Conservation (phyloP, 2,888 invertebrate genomes). For the Trissoscelio sp. region DNA sequence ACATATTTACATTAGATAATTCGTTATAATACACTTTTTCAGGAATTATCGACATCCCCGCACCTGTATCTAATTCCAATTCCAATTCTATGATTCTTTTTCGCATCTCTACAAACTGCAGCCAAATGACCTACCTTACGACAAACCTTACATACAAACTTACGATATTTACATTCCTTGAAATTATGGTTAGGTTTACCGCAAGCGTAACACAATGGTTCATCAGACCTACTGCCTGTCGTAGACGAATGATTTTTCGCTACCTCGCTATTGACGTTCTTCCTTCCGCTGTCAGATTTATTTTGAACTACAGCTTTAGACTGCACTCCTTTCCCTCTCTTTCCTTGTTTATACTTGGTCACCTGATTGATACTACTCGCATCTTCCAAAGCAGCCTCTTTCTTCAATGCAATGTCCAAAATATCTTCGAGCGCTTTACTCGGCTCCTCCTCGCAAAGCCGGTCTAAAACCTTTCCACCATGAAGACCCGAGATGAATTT, state of each 20-base stretch:
- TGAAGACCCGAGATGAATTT: background rate
- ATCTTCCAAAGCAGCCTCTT: background rate
- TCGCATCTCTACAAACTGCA: slow-evolving; percentile 42
- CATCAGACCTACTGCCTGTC: background rate
- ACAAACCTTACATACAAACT: slow-evolving; percentile 1
- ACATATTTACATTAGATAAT: background rate
- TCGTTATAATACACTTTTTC: background rate
- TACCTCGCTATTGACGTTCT: background rate
- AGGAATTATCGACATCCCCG: slow-evolving; percentile 65
- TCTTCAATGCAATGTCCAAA: background rate
- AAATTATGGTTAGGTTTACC: slow-evolving; percentile 8
- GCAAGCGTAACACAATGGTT: background rate
- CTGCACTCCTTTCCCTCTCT: too few relatives aligned
- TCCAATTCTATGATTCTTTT: too few relatives aligned
- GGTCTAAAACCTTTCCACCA: slow-evolving; percentile 42
- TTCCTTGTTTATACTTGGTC: too few relatives aligned
- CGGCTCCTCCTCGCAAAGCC: slow-evolving; percentile 15
- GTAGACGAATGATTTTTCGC: background rate
- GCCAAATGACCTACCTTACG: slow-evolving; percentile 67
- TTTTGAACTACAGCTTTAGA: too few relatives aligned
- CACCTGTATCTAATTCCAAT: slow-evolving; percentile 73
- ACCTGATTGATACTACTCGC: background rate
- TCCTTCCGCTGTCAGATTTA: background rate
- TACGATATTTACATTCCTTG: background rate
- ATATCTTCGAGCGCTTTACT: background rate